Evolutionary conservation across 2,888 invertebrate genomes (phyloP), one percentile per base, ranked within the genome.

Genomic region (Cinara cedri): DNA sequence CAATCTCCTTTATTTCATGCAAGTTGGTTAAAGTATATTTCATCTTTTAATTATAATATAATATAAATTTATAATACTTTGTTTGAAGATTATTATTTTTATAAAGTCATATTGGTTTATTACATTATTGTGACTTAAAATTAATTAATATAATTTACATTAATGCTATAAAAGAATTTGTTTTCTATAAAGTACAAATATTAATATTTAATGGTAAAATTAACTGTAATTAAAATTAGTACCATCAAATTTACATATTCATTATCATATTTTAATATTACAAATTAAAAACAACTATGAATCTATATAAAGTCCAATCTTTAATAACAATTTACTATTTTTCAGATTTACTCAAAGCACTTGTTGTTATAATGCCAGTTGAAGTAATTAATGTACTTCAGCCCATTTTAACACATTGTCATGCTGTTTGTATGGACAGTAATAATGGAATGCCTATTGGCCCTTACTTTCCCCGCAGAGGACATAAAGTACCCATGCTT

Each of bases 371-470:
- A 62, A 91, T 93, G 85, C 93, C 94, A 76, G 89, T 89, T 81
- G 94, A 94, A 84, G 91, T 92, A 81, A 91, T 95, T 83, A 91
- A 91, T 83, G 92, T 93, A 82, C 87, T 97, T 83, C 94, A 95
- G 11, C 95, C 96, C 49, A 89, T 95, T 83, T 88, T 96, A 82
- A 92, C 93, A 26, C 93, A 95, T 85, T 94, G 94, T 84, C 95
- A 95, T 86, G 89, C 90, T 24, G 90, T 91, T 13, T 91, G 92
- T 84, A 93, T 93, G 84, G 93, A 93, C 84, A 89, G 90, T 68
- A 90, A 92, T 81, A 89, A 89, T 83, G 89, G 91, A 81, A 90
- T 90, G 81, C 90, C 91, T 0, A 88, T 91, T 81, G 94, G 92
- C 0, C 93, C 93, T 21, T 92, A 90, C 86, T 92, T 93, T 84